These are phyloP conservation scores for Cenopis cana DNA, from an alignment of 2,888 invertebrate species.

Conservation along the genomic window DNA sequence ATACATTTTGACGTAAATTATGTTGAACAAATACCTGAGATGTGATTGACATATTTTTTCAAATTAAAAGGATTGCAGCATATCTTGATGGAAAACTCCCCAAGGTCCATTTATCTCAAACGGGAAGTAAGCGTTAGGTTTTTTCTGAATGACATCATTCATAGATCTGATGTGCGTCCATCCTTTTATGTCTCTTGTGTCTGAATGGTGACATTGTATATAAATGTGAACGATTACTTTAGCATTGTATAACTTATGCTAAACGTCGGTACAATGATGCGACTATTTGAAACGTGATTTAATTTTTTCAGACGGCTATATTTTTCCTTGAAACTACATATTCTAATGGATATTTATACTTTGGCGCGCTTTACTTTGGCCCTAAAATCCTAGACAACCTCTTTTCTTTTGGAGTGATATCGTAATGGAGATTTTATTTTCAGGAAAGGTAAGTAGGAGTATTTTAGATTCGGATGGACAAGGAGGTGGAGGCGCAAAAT, in stretches of 20 bases:
- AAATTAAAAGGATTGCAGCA: conserved; percentile 5
- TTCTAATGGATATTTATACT: background rate
- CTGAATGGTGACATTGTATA: conserved; percentile 14
- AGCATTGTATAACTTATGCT: conserved; percentile 9
- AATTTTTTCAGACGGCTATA: background rate
- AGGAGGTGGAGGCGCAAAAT: too few species aligned
- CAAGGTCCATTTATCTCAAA: conserved; percentile 5
- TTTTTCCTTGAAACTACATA: too few species aligned
- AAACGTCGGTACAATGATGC: background rate
- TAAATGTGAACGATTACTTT: conserved; percentile 16
- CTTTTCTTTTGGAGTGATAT: too few species aligned
- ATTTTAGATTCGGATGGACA: too few species aligned
- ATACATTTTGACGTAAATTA: conserved; percentile 1
- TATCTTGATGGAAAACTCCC: conserved; percentile 24
- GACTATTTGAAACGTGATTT: background rate
- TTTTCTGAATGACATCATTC: conserved; percentile 32
- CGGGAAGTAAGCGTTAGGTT: conserved; percentile 19
- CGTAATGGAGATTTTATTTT: too few species aligned
- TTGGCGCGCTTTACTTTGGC: too few species aligned
- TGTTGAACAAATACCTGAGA: conserved; percentile 17
- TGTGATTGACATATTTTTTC: conserved; percentile 14
- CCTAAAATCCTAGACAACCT: background rate
- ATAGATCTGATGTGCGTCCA: conserved; percentile 12
- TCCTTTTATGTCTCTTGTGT: conserved; percentile 30
- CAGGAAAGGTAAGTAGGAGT: too few species aligned